phyloP scores from a whole-genome alignment of 2,888 invertebrate species.

The Myathropa florea region DNA sequence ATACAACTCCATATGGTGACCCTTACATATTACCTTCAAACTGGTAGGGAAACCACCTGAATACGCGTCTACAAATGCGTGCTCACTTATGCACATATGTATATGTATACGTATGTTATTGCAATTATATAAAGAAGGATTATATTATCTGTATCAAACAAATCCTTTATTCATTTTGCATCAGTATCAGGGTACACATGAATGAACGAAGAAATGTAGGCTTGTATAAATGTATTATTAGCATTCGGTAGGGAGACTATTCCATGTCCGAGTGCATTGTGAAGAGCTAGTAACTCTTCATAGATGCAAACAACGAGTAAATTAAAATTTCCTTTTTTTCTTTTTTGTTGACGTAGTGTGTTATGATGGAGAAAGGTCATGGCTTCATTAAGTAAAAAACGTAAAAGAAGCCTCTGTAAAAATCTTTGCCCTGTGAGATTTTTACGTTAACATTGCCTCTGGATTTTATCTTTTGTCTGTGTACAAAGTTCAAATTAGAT shows the following conservation, averaged over 20 bases:
- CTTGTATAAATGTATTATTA: neutral
- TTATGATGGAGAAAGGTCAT: slow-evolving; percentile 36
- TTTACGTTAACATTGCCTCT: slow-evolving; percentile 36
- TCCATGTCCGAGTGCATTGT: neutral
- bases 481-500: slow-evolving; percentile 35
- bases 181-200: neutral
- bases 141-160: slow-evolving; percentile 1
- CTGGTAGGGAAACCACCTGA: no score
- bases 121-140: slow-evolving; percentile 2
- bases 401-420: slow-evolving; percentile 24
- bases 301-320: neutral
- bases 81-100: no score
- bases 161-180: neutral
- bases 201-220: neutral
- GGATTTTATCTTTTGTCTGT: slow-evolving; percentile 38
- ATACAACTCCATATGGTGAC: no score
- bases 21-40: no score
- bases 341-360: neutral
- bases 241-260: neutral
- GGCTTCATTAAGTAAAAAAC: slow-evolving; percentile 2
- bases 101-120: no score
- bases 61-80: no score
- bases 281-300: slow-evolving; percentile 22
- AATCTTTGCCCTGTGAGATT: slow-evolving; percentile 46
- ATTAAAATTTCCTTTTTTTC: neutral